Percentiles rank a stretch among this genome's conserved stretches.
These are phyloP conservation scores for Platycercus adscitus DNA, from an alignment of 2,113 vertebrate species.

Conservation along the genomic window DNA sequence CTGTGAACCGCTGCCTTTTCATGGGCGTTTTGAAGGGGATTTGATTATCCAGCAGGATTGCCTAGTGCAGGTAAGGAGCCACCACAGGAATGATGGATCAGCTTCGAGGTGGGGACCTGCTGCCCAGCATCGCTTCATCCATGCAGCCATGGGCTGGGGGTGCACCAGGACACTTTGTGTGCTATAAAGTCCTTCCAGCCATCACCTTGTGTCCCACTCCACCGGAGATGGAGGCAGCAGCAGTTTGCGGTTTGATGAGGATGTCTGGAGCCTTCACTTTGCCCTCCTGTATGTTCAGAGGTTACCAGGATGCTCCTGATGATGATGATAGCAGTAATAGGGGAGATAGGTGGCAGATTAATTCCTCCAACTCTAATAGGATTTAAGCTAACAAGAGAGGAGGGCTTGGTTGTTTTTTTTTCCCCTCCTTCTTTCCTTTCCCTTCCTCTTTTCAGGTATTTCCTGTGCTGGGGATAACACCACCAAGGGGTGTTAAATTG, in stretches of 20 bases:
- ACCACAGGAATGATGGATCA: neutral
- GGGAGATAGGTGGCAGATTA: neutral
- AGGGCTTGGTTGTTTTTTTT: neutral
- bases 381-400: constrained; percentile 55
- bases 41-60: neutral
- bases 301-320: neutral
- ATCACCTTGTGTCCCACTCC: neutral
- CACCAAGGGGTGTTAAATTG: constrained; percentile 72
- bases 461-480: constrained; percentile 61
- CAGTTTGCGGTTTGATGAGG: neutral
- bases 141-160: rapidly evolving
- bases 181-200: neutral
- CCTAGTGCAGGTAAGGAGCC: neutral
- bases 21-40: rapidly evolving
- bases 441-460: constrained; percentile 52
- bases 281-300: neutral
- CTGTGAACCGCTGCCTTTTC: rapidly evolving
- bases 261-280: neutral
- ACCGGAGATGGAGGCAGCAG: rapidly evolving
- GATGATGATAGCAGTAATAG: neutral
- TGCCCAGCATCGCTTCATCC: rapidly evolving
- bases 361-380: constrained; percentile 49
- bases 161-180: rapidly evolving
- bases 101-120: neutral
- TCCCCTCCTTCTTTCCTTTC: neutral